Evolutionary conservation across 2,797 vertebrate species (phyloP).

Genomic region (Glossophaga mutica): DNA sequence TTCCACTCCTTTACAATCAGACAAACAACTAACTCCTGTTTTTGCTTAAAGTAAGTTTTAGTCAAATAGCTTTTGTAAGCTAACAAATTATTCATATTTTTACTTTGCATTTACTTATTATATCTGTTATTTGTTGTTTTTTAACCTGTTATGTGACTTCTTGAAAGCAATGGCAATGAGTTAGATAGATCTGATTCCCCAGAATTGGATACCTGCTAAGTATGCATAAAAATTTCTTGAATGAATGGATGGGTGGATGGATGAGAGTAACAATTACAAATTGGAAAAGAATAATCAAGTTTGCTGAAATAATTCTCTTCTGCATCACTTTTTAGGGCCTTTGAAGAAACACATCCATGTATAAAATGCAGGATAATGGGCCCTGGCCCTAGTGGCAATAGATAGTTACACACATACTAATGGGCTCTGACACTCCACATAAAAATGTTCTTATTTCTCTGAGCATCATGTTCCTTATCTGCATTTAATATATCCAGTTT

Average conservation of each 20-base stretch:
- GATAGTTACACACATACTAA: accelerated
- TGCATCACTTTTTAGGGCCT: background rate
- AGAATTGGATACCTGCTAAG: background rate
- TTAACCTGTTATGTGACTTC: background rate
- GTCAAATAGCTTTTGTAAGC: background rate
- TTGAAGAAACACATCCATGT: background rate
- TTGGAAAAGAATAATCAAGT: background rate
- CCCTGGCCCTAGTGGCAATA: background rate
- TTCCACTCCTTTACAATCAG: background rate
- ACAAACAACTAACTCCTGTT: background rate
- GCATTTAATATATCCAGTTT: background rate
- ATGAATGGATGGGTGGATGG: background rate
- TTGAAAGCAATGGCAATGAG: background rate
- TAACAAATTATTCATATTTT: background rate
- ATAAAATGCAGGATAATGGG: background rate
- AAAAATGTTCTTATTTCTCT: background rate
- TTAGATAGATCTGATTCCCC: background rate
- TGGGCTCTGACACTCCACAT: background rate
- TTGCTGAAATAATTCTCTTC: background rate
- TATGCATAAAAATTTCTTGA: background rate
- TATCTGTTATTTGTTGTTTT: background rate
- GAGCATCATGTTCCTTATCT: background rate
- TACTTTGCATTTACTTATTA: accelerated
- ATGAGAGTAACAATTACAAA: background rate
- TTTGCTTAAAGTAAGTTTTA: background rate